phyloP scores from a whole-genome alignment of 2,888 invertebrate species.

The Hemaris fuciformis region DNA sequence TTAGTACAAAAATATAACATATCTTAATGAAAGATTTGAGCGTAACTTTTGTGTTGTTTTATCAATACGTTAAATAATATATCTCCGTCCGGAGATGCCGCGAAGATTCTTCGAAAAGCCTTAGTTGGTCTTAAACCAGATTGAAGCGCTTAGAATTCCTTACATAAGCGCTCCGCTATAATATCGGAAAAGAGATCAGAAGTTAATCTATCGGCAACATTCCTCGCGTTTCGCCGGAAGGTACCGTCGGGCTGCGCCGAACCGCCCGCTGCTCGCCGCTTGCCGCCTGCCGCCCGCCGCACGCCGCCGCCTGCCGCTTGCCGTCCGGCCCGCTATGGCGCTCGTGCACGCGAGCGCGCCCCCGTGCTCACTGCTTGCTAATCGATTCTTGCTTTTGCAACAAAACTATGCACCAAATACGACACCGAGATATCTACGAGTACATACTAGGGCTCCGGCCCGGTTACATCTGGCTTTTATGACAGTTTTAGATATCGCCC shows the following conservation, averaged over 20 bases:
- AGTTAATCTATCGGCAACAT: constrained; percentile 82
- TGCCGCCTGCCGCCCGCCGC: constrained; percentile 48
- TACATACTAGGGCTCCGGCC: neutral
- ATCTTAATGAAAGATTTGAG: too few species aligned
- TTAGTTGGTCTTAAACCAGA: constrained; percentile 72
- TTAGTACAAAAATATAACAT: too few species aligned
- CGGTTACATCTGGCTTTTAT: too few species aligned
- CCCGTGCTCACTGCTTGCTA: constrained; percentile 48
- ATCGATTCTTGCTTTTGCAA: constrained; percentile 70
- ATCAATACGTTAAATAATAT: neutral
- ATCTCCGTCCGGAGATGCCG: constrained; percentile 32
- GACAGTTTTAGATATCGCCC: neutral
- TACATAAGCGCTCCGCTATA: constrained; percentile 75
- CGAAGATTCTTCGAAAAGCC: constrained; percentile 54
- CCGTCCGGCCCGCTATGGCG: constrained; percentile 57
- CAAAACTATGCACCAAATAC: constrained; percentile 48
- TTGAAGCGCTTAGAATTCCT: constrained; percentile 78
- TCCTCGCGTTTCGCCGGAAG: constrained; percentile 80
- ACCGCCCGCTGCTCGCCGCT: constrained; percentile 55
- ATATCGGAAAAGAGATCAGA: constrained; percentile 82
- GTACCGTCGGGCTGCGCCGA: constrained; percentile 58
- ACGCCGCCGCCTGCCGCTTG: constrained; percentile 42
- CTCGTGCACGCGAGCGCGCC: constrained; percentile 67
- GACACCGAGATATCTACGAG: neutral
- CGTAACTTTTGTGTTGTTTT: neutral